Evolutionary conservation across 2,113 vertebrate genomes (phyloP), one percentile per base, ranked within the genome.

Genomic region (Heterotis niloticus): DNA sequence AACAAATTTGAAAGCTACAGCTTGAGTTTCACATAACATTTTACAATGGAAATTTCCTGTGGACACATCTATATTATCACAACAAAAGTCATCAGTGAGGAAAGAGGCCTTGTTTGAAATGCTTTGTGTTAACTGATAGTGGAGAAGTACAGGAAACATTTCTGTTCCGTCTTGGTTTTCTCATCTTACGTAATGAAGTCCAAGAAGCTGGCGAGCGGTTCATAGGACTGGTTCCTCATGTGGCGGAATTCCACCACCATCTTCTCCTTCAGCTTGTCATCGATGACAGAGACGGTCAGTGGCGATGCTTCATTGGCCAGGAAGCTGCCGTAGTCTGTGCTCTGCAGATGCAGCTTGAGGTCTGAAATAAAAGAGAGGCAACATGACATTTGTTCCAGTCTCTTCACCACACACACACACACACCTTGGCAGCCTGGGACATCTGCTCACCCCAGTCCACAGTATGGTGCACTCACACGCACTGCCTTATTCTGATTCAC

Each of bases 181-280:
- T 5, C 16, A 20, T 80, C 94, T 94, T 89, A 96, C 96, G 97
- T 99, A 86, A 99, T 99, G 64, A 95, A 99, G 86, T 99, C 98
- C 94, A 99, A 92, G 84, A 99, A 99, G 85, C 96, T 98, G 64
- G 96, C 96, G 23, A 99, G 91, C 0, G 98, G 97, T 85, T 99
- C 98, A 0, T 98, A 99, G 0, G 98, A 98, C 0, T 99, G 98
- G 89, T 98, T 99, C 88, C 98, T 94, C 98, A 99, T 99, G 88
- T 99, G 97, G 64, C 96, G 94, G 76, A 99, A 99, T 89, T 99
- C 98, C 67, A 98, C 95, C 81, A 99, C 98, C 98, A 99, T 99
- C 91, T 99, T 99, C 89, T 99, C 98, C 87, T 99, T 99, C 87
- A 99, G 93, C 82, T 98, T 98, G 91, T 99, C 98, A 0, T 99